Evolutionary conservation across 2,113 vertebrate genomes (phyloP), one percentile per base, ranked within the genome.

Genomic region (Reinhardtius hippoglossoides): DNA sequence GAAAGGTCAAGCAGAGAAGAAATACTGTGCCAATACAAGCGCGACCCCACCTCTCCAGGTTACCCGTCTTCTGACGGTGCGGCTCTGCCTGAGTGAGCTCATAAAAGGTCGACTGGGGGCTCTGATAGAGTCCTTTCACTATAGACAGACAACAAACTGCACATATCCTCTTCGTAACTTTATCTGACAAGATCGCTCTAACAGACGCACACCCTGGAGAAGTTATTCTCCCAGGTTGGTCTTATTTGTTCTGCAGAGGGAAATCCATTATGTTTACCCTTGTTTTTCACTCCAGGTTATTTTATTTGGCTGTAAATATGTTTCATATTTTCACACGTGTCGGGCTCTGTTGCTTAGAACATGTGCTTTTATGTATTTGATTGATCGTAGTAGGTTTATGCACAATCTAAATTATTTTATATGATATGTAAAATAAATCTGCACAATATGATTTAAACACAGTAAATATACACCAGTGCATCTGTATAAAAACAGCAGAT

Each of bases 1-100:
- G 71, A 81, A 70, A 83, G 84, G 87, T 92, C 84, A 82, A 76
- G 37, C 82, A 72, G 24, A 37, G 80, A 78, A 86, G 70, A 90
- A 87, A 63, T 44, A 42, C 21, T 44, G 83, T 71, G 58, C 68
- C 76, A 74, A 77, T 80, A 88, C 74, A 80, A 83, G 80, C 78
- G 76, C 14, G 26, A 79, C 48, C 67, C 31, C 66, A 27, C 55
- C 70, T 75, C 26, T 69, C 31, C 10, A 1, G 74, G 85, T 85
- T 80, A 82, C 76, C 73, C 58, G 78, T 21, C 65, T 64, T 55
- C 56, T 23, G 76, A 78, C 70, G 50, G 62, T 70, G 69, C 55
- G 62, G 72, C 68, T 85, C 27, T 84, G 86, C 79, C 80, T 73
- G 73, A 83, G 50, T 82, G 85, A 82, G 60, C 71, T 78, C 56